Evolutionary conservation across 2,113 vertebrate species (phyloP), one percentile per base, ranked within the genome.

Genomic region (Cheirogaleus medius): DNA sequence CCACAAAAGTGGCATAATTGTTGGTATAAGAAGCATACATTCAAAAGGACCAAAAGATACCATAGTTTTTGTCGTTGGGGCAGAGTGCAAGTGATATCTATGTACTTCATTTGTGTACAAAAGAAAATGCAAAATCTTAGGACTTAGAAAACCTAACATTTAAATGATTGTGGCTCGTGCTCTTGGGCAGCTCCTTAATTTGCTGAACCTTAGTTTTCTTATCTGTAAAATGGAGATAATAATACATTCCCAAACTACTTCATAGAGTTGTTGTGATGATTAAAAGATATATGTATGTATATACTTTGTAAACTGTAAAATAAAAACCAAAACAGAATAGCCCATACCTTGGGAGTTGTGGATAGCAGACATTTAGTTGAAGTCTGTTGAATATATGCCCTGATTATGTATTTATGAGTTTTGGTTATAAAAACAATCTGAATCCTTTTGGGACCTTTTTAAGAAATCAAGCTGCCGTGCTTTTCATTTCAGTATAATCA

Each of bases 341-440:
- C 63, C 13, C 23, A 10, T 66, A 56, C 73, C 68, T 95, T 80
- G 39, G 47, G 37, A 77, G 14, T 49, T 71, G 37, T 81, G 44
- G n/a, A 20, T 77, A 73, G 17, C 47, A 84, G 56, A 73, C 52
- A 60, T 60, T 74, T 47, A 93, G 0, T 68, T 94, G 78, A 91
- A 14, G 25, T 88, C 78, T 92, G 18, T 87, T 95, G 32, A 78
- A 29, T 68, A 18, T 60, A 54, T 87, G 81, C 64, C 81, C 39
- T 90, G n/a, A 73, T 97, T 73, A 11, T 49, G 3, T 93, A 60
- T 39, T 96, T 95, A 74, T 96, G 94, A 90, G 76, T 73, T 32
- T 63, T 73, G 25, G 34, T 97, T 87, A 81, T 3, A 44, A 9
- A 4, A 94, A 49, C 44, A 94, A 13, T 94, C n/a, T 76, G 77